Conservation (phyloP, 2,888 invertebrate genomes). For the Hirtodrosophila duncani region DNA sequence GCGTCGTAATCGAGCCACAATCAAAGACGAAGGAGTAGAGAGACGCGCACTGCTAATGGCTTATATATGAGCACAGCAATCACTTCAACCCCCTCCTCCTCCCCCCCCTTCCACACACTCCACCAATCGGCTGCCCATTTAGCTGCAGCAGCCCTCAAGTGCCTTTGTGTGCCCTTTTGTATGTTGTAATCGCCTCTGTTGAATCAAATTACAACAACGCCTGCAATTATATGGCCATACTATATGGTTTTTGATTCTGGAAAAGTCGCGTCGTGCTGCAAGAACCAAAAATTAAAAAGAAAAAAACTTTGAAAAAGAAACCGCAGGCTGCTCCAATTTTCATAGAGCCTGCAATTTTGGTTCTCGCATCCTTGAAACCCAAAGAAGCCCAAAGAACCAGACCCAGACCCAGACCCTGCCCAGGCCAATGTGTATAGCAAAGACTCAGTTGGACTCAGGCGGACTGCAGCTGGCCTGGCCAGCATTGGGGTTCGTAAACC, state of each 20-base stretch:
- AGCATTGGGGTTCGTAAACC: constrained; percentile 66
- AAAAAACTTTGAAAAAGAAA: constrained; percentile 6
- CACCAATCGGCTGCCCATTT: no score
- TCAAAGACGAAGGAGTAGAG: no score
- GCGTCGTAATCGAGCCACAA: constrained; percentile 68
- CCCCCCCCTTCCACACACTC: background rate
- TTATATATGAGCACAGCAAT: constrained; percentile 31
- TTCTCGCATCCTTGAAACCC: constrained; percentile 1
- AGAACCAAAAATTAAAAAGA: no score
- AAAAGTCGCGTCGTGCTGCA: no score
- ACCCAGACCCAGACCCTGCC: no score
- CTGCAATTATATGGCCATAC: constrained; percentile 23
- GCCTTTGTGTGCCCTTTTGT: constrained; percentile 22
- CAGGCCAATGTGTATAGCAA: no score
- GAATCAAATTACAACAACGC: constrained; percentile 32
- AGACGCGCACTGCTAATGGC: constrained; percentile 48
- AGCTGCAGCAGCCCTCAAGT: constrained; percentile 52
- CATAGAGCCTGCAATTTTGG: constrained; percentile 47
- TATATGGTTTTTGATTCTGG: no score
- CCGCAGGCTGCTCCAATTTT: constrained; percentile 64
- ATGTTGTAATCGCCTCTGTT: constrained; percentile 14
- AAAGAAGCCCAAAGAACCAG: no score
- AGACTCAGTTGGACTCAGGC: no score
- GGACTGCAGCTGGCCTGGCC: constrained; percentile 41
- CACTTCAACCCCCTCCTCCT: background rate